Percentiles rank a stretch among this genome's conserved stretches.
Conservation (phyloP, 2,797 vertebrate species). For the Prunella strophiata region DNA sequence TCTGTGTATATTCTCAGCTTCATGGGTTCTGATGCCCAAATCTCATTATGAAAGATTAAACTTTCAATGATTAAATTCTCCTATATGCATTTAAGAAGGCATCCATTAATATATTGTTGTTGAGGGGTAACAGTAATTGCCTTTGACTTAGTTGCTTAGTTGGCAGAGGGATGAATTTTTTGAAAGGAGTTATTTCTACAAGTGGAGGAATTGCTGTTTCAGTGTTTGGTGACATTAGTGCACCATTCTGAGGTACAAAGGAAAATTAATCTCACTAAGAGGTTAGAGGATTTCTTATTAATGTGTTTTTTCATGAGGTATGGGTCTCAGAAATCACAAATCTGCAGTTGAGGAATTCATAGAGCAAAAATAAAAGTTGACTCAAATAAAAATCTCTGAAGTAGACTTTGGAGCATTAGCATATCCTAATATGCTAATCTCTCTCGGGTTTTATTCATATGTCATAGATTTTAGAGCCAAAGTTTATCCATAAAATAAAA, state of each 20-base stretch:
- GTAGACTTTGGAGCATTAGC: not conserved
- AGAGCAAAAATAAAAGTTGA: not conserved
- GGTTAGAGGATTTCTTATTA: not conserved
- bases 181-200: not conserved
- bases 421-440: not conserved
- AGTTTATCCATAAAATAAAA: not conserved
- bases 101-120: not conserved
- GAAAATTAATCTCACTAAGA: not conserved
- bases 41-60: slow-evolving; percentile 22
- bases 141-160: not conserved
- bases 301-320: not conserved
- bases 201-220: not conserved
- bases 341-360: not conserved
- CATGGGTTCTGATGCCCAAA: not conserved
- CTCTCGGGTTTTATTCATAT: not conserved
- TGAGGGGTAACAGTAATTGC: not conserved
- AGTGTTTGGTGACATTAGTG: not conserved
- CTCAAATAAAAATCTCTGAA: not conserved
- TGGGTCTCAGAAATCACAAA: not conserved
- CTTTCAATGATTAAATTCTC: slow-evolving; percentile 2
- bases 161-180: not conserved
- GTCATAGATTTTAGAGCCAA: not conserved
- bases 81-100: not conserved
- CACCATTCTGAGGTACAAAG: not conserved
- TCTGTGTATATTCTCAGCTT: not conserved